A percentile compares a stretch with the other conserved stretches of the same genome.
phyloP scores from a whole-genome alignment of 2,113 vertebrate species.

The Glareola pratincola region DNA sequence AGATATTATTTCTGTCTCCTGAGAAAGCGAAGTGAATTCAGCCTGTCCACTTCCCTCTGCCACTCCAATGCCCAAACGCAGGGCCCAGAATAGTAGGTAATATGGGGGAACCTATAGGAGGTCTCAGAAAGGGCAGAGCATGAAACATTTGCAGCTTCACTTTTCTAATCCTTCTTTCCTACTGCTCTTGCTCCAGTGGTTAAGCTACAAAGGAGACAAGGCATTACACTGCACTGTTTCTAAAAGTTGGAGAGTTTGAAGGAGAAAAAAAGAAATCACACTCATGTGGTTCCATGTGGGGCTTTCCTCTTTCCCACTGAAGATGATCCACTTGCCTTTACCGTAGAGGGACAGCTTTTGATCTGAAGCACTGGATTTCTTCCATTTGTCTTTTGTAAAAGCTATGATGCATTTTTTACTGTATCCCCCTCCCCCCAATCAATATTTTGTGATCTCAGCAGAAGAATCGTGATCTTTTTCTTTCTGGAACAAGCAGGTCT shows the following conservation, averaged over 20 bases:
- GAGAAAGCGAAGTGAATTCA: background rate
- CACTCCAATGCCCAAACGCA: background rate
- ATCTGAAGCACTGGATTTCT: background rate
- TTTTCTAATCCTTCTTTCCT: background rate
- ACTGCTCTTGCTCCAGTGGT: background rate
- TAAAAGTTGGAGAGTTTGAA: background rate
- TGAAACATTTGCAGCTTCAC: background rate
- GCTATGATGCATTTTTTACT: background rate
- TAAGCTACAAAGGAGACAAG: background rate
- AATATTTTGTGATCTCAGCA: background rate
- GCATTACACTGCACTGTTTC: background rate
- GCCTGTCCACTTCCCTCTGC: background rate
- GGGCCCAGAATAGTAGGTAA: background rate
- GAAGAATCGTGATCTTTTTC: background rate
- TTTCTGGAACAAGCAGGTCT: background rate
- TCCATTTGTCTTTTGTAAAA: background rate
- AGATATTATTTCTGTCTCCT: background rate
- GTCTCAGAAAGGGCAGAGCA: background rate
- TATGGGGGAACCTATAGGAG: background rate
- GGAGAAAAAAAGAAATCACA: background rate
- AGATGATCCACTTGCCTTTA: background rate
- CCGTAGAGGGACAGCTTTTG: background rate
- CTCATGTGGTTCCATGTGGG: background rate
- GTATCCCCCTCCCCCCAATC: background rate
- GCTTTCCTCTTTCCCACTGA: background rate